Base-by-base conservation (phyloP, 2,113 vertebrate genomes). In the Corythoichthys haematopterus region DNA sequence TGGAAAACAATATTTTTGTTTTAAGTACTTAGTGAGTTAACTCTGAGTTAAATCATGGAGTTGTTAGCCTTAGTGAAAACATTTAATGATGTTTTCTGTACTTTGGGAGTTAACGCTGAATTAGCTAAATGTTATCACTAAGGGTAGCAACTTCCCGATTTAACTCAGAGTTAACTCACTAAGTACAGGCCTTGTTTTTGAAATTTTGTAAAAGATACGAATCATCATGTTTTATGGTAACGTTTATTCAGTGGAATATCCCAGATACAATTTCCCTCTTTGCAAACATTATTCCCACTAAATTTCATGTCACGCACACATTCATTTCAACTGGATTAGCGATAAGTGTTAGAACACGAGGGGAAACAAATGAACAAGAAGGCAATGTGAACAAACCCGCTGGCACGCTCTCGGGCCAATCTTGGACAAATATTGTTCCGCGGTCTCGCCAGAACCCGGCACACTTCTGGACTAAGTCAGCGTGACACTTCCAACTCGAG, bases 341-440 rank as follows among this genome's bases (percentile, higher is more conserved):
- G 10, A 14, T 14, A 36, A 36, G 12, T 14, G 20, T 15, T 6
- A 1, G 11, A 57, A 36, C 12, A 15, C 5, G 5, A 57, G 12
- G 11, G 14, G 33, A 36, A 36, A 66, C 35, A 47, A 46, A 38
- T 40, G 28, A 71, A 59, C 35, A 36, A 13, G 62, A 35, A 64
- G 43, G 46, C 50, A 75, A 78, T 59, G 64, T 50, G 59, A 62
- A 62, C 62, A 68, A 76, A 69, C 20, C 71, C 68, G 67, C 20
- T 56, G 37, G 2, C 64, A 72, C 69, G 59, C 71, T 65, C 68
- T 65, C 45, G 36, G 78, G 62, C 65, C 86, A 88, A 90, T 86
- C 86, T 88, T 82, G 69, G 67, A 84, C 77, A 80, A 90, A 87
- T 87, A 89, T 89, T 87, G 80, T 85, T 85, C 72, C 78, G 65